Base-by-base conservation (phyloP, 2,888 invertebrate genomes). In the Thera obeliscata region DNA sequence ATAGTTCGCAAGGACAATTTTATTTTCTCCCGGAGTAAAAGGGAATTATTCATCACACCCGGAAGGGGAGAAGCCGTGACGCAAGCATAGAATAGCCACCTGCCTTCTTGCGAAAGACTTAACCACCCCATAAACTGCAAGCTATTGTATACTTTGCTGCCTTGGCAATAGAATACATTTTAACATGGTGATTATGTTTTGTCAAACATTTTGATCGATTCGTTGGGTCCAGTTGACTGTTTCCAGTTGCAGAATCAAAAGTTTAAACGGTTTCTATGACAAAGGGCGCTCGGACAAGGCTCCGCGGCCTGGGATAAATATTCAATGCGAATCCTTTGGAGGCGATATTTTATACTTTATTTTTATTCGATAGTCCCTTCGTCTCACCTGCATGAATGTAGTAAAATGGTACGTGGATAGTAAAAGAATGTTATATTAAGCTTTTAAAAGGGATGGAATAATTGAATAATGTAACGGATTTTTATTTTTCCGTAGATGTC, bases 11-110 rank as follows among this genome's bases (percentile, higher is more conserved):
- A 90, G 89, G 91, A 93, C 93, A 90, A 90, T 93, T 77, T 77
- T 77, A 77, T 77, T 87, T 87, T 88, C 87, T 87, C 87, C 81
- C 87, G 83, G 86, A 91, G 91, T 91, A 90, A 91, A 93, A 91
- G 89, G 88, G 93, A 93, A 93, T 93, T 93, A 93, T 93, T 93
- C 93, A 93, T 93, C 93, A 90, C 92, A 93, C 93, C 93, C 93
- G 93, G 93, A 93, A 93, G 93, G 93, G 93, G 93, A 93, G 93
- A 93, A 88, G 81, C 87, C 88, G 87, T 93, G 93, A 92, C 93
- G 93, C 93, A 93, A 93, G 90, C 86, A 87, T 87, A 87, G 91
- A 89, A 90, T 89, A 87, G 89, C 90, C 90, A 88, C 87, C 87
- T 85, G 87, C 82, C 78, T 67, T 75, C 74, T 70, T 36, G 66